phyloP scores from a whole-genome alignment of 2,888 invertebrate species.

The Mactromeris polynyma region DNA sequence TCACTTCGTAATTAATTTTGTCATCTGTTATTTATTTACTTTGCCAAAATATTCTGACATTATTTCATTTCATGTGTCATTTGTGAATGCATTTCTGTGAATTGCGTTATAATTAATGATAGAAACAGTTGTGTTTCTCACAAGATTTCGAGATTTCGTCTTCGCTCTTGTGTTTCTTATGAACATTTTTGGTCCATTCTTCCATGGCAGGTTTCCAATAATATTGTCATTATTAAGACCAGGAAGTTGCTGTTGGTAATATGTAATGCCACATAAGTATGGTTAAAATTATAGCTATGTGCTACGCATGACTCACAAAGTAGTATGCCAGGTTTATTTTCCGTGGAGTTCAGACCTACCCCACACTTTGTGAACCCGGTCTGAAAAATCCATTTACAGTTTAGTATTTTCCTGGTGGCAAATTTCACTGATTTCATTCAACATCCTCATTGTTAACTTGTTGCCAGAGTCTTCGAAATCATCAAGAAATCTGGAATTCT shows the following conservation, averaged over 20 bases:
- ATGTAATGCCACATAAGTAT: conserved; percentile 26
- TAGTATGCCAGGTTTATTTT: conserved; percentile 7
- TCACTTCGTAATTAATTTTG: background rate
- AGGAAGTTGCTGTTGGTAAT: conserved; percentile 30
- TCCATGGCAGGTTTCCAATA: conserved; percentile 51
- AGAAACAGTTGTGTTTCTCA: background rate
- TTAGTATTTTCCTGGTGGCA: background rate
- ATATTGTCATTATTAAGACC: conserved; percentile 48
- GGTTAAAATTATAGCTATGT: conserved; percentile 22
- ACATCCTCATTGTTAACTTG: background rate
- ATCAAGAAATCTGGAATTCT: background rate
- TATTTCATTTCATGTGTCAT: conserved; percentile 7
- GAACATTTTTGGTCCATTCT: conserved; percentile 13
- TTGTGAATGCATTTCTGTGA: background rate
- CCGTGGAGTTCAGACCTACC: background rate
- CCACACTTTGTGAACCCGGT: conserved; percentile 4
- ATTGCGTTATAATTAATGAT: conserved; percentile 7
- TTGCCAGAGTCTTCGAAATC: background rate
- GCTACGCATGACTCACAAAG: conserved; percentile 1
- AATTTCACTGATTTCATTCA: background rate
- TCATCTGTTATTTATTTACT: conserved; percentile 8
- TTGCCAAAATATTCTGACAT: background rate
- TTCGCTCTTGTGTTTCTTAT: background rate
- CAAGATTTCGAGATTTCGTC: background rate
- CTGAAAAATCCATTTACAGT: background rate